Percentiles rank a stretch among this genome's conserved stretches.
phyloP scores from a whole-genome alignment of 2,113 vertebrate species.

The Muscicapa adusta region DNA sequence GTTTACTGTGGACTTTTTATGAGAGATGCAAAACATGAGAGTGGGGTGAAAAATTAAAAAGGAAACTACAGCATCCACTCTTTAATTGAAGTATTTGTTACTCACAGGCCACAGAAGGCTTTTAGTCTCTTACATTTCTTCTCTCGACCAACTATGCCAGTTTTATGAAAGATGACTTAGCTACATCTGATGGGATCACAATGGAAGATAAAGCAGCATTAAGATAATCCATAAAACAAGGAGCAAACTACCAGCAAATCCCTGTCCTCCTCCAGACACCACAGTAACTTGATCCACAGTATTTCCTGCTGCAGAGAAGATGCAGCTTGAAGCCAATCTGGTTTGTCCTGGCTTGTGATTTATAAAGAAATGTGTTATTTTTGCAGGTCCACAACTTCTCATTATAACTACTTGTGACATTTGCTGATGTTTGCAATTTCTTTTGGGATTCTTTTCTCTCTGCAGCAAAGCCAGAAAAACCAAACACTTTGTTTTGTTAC shows the following conservation, averaged over 20 bases:
- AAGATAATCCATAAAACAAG: conserved; percentile 47
- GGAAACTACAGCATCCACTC: background rate
- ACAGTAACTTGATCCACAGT: background rate
- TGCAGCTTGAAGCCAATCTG: conserved; percentile 41
- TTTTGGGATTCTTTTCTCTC: conserved; percentile 41
- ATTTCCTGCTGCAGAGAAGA: conserved; percentile 19
- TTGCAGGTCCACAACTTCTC: background rate
- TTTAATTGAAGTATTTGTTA: background rate
- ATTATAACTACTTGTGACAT: conserved; percentile 41
- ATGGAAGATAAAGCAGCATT: background rate
- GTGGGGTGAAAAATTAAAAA: background rate
- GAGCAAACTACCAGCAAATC: conserved; percentile 61
- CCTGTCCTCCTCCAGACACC: conserved; percentile 47
- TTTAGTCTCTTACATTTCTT: background rate
- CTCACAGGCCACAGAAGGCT: background rate
- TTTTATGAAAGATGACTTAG: background rate
- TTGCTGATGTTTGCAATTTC: conserved; percentile 56
- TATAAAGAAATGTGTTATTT: conserved; percentile 37
- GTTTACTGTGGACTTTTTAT: background rate
- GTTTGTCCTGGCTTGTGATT: conserved; percentile 17
- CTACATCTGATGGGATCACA: background rate
- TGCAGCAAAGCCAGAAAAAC: conserved; percentile 53
- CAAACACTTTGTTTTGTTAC: conserved; percentile 62
- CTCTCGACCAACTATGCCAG: background rate
- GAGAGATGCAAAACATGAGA: background rate